A percentile compares a stretch with the other conserved stretches of the same genome.
These are phyloP conservation scores for Diadumene lineata DNA, from an alignment of 92 coral and sea anemone genomes.

Conservation along the genomic window DNA sequence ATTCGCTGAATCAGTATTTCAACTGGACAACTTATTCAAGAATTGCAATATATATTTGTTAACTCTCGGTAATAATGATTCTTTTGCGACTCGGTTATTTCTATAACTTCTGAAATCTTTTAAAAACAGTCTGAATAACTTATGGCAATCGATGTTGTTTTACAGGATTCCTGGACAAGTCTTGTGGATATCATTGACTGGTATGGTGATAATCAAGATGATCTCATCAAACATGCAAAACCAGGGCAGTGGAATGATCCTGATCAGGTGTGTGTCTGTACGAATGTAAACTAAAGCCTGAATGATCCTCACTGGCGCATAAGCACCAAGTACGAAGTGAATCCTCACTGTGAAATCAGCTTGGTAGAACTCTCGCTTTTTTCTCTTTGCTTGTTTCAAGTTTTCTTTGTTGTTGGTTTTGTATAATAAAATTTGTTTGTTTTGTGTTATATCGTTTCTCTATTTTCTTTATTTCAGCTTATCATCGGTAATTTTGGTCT, in stretches of 20 bases:
- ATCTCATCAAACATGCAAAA: constrained; percentile 77
- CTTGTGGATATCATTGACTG: constrained; percentile 68
- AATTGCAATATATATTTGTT: too few species aligned
- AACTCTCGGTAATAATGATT: too few species aligned
- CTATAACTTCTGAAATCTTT: neutral
- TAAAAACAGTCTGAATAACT: neutral
- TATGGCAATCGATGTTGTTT: neutral
- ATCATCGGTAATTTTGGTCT: constrained; percentile 91
- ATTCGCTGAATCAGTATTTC: too few species aligned
- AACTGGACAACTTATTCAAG: too few species aligned
- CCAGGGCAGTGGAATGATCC: constrained; percentile 99
- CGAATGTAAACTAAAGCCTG: too few species aligned
- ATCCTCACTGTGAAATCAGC: too few species aligned
- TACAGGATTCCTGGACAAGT: constrained; percentile 89
- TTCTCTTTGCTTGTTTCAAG: neutral
- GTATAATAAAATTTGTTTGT: neutral
- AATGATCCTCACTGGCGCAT: too few species aligned
- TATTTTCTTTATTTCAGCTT: constrained; percentile 47
- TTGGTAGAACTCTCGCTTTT: neutral
- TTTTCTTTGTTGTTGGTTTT: too few species aligned
- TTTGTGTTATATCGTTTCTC: neutral
- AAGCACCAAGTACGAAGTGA: too few species aligned
- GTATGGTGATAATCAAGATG: constrained; percentile 78
- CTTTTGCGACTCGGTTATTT: too few species aligned
- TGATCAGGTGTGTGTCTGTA: constrained; percentile 83